phyloP scores from a whole-genome alignment of 2,888 invertebrate species.

The Ophraella communa region DNA sequence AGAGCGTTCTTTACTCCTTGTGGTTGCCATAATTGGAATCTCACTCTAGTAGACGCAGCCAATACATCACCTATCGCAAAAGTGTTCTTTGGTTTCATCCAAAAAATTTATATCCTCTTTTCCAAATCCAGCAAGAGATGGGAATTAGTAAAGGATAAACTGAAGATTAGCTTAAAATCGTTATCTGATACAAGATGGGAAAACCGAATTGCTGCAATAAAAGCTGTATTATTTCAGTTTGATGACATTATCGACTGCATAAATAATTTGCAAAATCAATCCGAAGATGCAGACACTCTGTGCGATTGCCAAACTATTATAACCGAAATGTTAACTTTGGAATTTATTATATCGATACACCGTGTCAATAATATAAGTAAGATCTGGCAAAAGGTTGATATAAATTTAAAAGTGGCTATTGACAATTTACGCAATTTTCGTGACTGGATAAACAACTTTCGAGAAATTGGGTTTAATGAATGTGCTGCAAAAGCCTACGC shows the following conservation, averaged over 20 bases:
- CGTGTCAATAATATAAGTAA: too few species aligned
- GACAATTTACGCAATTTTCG: too few species aligned
- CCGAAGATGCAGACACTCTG: slow-evolving; percentile 23
- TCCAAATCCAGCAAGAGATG: not conserved
- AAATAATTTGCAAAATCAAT: slow-evolving; percentile 17
- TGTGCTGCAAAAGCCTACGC: too few species aligned
- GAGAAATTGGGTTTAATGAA: too few species aligned
- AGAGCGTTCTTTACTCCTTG: too few species aligned
- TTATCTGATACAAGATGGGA: slow-evolving; percentile 27
- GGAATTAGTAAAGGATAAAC: too few species aligned
- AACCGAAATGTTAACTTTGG: slow-evolving; percentile 1
- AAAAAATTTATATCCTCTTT: not conserved
- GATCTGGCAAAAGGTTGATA: too few species aligned
- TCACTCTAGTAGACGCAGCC: slow-evolving; percentile 23
- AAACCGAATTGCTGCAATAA: slow-evolving; percentile 19
- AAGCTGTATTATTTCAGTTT: slow-evolving; percentile 25
- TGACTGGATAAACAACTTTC: too few species aligned
- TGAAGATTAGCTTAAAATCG: not conserved
- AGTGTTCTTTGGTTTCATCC: not conserved
- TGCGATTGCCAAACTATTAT: slow-evolving; percentile 19
- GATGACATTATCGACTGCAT: slow-evolving; percentile 14
- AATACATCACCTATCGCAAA: not conserved
- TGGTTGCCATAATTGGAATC: slow-evolving; percentile 23
- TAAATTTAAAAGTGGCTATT: too few species aligned
- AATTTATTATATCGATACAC: not conserved